Evolutionary conservation across 1,140 invertebrate genomes (phyloP).

Genomic region (Palaemon carinicauda): DNA sequence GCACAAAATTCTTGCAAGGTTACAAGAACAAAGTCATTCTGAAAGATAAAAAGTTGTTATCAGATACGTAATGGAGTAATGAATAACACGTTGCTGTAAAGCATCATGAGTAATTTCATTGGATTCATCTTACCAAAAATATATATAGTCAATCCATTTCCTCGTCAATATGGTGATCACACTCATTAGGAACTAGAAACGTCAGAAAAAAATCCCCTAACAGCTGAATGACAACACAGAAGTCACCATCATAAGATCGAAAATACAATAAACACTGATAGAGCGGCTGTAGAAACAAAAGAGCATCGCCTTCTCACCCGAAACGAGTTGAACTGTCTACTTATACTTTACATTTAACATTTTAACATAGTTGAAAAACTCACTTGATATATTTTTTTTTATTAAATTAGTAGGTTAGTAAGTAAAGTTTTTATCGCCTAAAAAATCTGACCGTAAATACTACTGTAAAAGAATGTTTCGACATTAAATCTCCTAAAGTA

Average conservation of each 20-base stretch:
- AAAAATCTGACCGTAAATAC: no score
- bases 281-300: neutral
- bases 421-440: no score
- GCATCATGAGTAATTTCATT: neutral
- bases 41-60: neutral
- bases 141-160: conserved; percentile 17
- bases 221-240: conserved; percentile 31
- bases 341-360: neutral
- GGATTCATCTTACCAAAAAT: neutral
- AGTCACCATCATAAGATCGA: conserved; percentile 41
- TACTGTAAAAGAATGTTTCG: no score
- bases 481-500: no score
- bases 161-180: neutral
- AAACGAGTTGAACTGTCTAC: no score
- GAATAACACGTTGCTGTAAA: neutral
- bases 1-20: no score
- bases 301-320: neutral
- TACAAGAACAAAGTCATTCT: no score
- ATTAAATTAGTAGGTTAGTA: no score
- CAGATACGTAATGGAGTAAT: neutral
- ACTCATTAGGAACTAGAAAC: neutral
- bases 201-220: neutral
- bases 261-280: conserved; percentile 27
- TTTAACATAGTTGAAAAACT: no score
- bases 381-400: neutral